Conservation (phyloP, 2,888 invertebrate genomes). For the Steinernema hermaphroditum region DNA sequence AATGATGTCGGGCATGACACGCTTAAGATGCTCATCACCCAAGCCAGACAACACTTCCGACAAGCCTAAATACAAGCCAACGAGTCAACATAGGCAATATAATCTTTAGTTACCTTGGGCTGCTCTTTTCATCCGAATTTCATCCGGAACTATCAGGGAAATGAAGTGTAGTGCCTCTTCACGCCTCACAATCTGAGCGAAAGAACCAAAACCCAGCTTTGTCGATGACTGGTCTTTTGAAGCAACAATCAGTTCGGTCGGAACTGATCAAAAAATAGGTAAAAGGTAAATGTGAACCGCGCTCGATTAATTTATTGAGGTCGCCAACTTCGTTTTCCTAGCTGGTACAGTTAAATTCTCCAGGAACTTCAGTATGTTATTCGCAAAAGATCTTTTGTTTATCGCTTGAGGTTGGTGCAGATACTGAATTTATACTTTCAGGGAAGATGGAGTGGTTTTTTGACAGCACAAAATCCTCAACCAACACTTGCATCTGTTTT, state of each 20-base stretch:
- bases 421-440: too few species aligned
- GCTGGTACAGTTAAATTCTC: too few species aligned
- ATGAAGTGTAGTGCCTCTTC: not conserved
- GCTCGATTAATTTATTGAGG: too few species aligned
- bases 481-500: too few species aligned
- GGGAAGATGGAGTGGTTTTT: too few species aligned
- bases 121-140: slow-evolving; percentile 88
- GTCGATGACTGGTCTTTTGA: slow-evolving; percentile 78
- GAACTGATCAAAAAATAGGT: slow-evolving; percentile 91
- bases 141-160: slow-evolving; percentile 75
- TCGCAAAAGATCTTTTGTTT: too few species aligned
- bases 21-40: slow-evolving; percentile 89
- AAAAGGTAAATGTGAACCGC: too few species aligned
- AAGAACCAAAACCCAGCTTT: not conserved
- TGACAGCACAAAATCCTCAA: too few species aligned
- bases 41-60: slow-evolving; percentile 40
- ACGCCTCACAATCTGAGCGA: not conserved
- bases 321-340: too few species aligned
- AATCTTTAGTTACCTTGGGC: slow-evolving; percentile 74
- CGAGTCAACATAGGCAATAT: not conserved
- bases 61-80: slow-evolving; percentile 24
- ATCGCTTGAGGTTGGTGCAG: too few species aligned
- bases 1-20: slow-evolving; percentile 80
- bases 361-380: too few species aligned
- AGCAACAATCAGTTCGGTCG: slow-evolving; percentile 80